Base-by-base conservation (phyloP, 2,888 invertebrate genomes). In the Smittia aterrima region DNA sequence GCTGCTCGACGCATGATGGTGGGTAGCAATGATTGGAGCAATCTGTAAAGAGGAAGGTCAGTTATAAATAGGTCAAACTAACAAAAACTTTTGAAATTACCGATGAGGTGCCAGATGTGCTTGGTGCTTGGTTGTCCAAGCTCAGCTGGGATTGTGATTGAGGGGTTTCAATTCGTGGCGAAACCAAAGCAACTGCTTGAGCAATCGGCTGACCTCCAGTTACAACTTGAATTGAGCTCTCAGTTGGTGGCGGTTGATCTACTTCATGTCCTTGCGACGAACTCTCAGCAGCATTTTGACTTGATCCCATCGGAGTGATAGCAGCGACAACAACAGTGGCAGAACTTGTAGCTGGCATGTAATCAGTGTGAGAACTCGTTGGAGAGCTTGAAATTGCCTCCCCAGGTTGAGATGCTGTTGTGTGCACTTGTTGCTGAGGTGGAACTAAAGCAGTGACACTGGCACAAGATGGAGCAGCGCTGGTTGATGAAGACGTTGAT, bases 261-360 rank as follows among this genome's bases (percentile, higher is more conserved):
- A 83, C 82, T 76, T 83, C 83, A 77, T 78, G 85, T 16, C 66
- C 25, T 47, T 74, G 74, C 40, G 74, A 74, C 74, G 77, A 87
- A 81, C 81, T 87, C 77, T 83, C 83, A 1, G 82, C 82, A 0
- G 81, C 80, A 11, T 80, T 79, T 58, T 27, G 9, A 11, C 66
- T 40, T 38, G 54, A 54, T 2, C 77, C 82, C 83, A 83, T 82
- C 1, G 90, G 89, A 62, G 90, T 89, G 16, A 91, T 89, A 22
- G 89, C 88, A 25, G 87, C 84, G 71, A 91, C 90, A 68, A 90
- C 86, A 68, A 87, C 84, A 1, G 74, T 74, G 62, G 86, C 85
- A 0, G 92, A 92, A 25, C 92, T 92, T 1, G 92, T 92, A 0
- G 92, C 92, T 0, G 93, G 92, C 86, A 92, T 92, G 81, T 93